Percentiles rank a stretch among this genome's conserved stretches.
phyloP scores from a whole-genome alignment of 1,140 invertebrate species.

The Drosophila arizonae region DNA sequence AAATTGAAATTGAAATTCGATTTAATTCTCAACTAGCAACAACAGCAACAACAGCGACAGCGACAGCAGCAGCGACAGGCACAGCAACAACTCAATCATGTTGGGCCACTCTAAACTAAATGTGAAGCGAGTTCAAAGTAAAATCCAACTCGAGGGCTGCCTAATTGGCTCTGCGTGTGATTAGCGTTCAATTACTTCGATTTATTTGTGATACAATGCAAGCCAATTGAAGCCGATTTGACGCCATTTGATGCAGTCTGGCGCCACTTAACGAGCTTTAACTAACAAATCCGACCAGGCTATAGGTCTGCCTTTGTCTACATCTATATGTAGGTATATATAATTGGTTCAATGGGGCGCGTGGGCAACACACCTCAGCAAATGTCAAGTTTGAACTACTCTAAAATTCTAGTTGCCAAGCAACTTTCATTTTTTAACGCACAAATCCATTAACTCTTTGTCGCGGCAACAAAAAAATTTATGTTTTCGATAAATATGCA shows the following conservation, averaged over 20 bases:
- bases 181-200: slow-evolving; percentile 47
- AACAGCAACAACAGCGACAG: background rate
- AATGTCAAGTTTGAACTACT: slow-evolving; percentile 2
- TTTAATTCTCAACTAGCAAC: slow-evolving; percentile 38
- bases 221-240: slow-evolving; percentile 18
- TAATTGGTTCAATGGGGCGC: slow-evolving; percentile 7
- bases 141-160: slow-evolving; percentile 8
- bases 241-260: slow-evolving; percentile 18
- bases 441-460: slow-evolving; percentile 52
- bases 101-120: slow-evolving; percentile 8
- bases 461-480: slow-evolving; percentile 13
- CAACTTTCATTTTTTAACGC: slow-evolving; percentile 51
- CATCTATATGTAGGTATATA: background rate
- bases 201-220: slow-evolving; percentile 34
- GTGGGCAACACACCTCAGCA: slow-evolving; percentile 3
- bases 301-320: background rate
- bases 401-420: slow-evolving; percentile 24
- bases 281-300: slow-evolving; percentile 12
- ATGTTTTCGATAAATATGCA: slow-evolving; percentile 53
- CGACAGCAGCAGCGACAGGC: slow-evolving; percentile 1
- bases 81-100: slow-evolving; percentile 8
- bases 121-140: slow-evolving; percentile 14
- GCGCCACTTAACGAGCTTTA: slow-evolving; percentile 28
- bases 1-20: slow-evolving; percentile 40
- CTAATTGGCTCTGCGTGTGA: slow-evolving; percentile 44